These are phyloP conservation scores for Pagetopsis macropterus DNA, from an alignment of 2,797 vertebrate species.

Conservation along the genomic window DNA sequence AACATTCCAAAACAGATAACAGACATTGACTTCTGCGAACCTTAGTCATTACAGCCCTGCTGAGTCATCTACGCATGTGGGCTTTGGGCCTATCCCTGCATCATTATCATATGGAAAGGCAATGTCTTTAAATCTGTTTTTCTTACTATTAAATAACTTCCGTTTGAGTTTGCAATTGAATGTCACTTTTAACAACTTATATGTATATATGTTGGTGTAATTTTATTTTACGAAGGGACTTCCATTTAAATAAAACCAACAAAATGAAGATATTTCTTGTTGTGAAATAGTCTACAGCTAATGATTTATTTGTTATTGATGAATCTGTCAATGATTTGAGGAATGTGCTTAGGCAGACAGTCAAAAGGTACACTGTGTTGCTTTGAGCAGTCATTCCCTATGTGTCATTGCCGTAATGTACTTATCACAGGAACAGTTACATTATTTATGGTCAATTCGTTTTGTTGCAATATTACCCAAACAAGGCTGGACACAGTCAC, in stretches of 20 bases:
- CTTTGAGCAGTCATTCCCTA: background rate
- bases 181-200: background rate
- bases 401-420: background rate
- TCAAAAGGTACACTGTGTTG: background rate
- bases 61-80: conserved; percentile 42
- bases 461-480: background rate
- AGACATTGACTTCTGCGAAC: background rate
- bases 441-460: background rate
- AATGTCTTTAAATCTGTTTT: background rate
- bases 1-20: conserved; percentile 15
- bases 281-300: background rate
- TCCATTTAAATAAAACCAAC: background rate
- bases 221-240: background rate
- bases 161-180: background rate
- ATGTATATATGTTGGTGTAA: background rate
- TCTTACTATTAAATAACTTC: background rate
- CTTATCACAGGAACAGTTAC: background rate
- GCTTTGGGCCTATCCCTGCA: background rate
- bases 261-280: background rate
- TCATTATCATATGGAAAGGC: background rate
- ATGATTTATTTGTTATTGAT: background rate
- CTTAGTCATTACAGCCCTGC: conserved; percentile 40
- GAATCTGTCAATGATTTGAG: background rate
- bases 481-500: background rate
- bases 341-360: background rate